Evolutionary conservation across 2,113 vertebrate species (phyloP).

Genomic region (Apaloderma vittatum): DNA sequence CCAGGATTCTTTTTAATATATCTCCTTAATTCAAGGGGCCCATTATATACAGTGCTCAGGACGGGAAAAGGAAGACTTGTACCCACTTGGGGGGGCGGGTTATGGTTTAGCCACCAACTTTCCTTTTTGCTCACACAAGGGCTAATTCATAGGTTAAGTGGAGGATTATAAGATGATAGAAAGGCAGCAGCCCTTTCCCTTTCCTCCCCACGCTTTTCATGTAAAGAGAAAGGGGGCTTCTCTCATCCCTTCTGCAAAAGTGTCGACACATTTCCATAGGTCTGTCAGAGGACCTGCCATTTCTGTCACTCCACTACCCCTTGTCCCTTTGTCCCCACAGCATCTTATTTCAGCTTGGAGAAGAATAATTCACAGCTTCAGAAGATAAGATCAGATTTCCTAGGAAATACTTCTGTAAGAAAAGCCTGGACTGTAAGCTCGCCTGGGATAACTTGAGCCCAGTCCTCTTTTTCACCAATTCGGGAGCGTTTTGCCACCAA

Average conservation of each 20-base stretch:
- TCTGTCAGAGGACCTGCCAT: conserved; percentile 63
- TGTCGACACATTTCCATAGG: conserved; percentile 63
- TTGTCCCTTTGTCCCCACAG: conserved; percentile 59
- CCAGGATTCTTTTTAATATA: conserved; percentile 59
- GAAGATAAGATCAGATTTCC: conserved; percentile 56
- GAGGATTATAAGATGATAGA: conserved; percentile 69
- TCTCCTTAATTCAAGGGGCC: conserved; percentile 61
- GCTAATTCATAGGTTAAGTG: conserved; percentile 75
- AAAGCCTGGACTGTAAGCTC: neutral
- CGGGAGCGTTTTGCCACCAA: neutral
- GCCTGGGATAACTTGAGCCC: neutral
- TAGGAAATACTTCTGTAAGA: conserved; percentile 27
- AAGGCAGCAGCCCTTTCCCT: conserved; percentile 65
- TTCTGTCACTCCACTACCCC: conserved; percentile 54
- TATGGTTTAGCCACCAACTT: conserved; percentile 67
- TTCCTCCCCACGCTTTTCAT: conserved; percentile 62
- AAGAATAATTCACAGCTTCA: conserved; percentile 52
- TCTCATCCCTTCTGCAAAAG: conserved; percentile 63
- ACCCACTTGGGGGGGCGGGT: conserved; percentile 27
- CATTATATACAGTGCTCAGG: conserved; percentile 36
- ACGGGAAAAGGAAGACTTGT: conserved; percentile 66
- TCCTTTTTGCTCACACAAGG: conserved; percentile 70
- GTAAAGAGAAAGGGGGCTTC: conserved; percentile 66
- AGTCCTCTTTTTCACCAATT: neutral
- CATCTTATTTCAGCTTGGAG: conserved; percentile 53